These are phyloP conservation scores for Hetaerina americana DNA, from an alignment of 1,140 invertebrate species.

Conservation along the genomic window DNA sequence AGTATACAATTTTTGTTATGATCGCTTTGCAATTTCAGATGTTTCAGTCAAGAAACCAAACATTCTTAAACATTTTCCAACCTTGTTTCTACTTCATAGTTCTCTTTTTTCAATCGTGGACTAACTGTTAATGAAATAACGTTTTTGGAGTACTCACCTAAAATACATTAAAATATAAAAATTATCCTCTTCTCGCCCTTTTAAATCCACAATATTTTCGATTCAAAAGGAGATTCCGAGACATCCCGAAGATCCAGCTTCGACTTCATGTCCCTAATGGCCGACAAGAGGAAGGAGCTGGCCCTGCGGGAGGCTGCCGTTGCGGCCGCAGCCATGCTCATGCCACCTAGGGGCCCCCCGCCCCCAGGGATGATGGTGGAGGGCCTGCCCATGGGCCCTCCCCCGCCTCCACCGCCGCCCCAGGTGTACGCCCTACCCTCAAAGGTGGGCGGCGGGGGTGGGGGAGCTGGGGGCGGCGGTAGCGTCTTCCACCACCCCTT, in stretches of 20 bases:
- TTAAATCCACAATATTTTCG: too few species aligned
- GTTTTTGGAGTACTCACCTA: background rate
- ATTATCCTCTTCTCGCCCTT: too few species aligned
- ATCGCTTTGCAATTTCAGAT: too few species aligned
- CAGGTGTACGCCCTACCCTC: constrained; percentile 41
- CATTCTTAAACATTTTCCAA: too few species aligned
- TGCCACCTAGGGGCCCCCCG: constrained; percentile 22
- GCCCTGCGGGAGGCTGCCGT: constrained; percentile 49
- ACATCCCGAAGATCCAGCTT: constrained; percentile 36
- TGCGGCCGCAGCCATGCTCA: constrained; percentile 27
- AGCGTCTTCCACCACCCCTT: constrained; percentile 28
- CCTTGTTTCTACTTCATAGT: too few species aligned
- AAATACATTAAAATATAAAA: too few species aligned
- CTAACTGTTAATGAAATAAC: constrained; percentile 6
- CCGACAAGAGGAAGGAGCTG: constrained; percentile 68
- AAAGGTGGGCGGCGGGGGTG: constrained; percentile 32
- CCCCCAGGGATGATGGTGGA: background rate
- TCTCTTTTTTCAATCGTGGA: too few species aligned
- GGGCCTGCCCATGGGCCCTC: constrained; percentile 23
- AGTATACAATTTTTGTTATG: too few species aligned
- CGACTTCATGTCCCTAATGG: constrained; percentile 75
- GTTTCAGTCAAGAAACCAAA: too few species aligned
- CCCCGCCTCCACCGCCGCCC: constrained; percentile 44
- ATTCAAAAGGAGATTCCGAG: background rate
- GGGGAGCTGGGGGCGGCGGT: constrained; percentile 43